Conservation (phyloP, 1,140 invertebrate genomes). For the Nebria ingens region DNA sequence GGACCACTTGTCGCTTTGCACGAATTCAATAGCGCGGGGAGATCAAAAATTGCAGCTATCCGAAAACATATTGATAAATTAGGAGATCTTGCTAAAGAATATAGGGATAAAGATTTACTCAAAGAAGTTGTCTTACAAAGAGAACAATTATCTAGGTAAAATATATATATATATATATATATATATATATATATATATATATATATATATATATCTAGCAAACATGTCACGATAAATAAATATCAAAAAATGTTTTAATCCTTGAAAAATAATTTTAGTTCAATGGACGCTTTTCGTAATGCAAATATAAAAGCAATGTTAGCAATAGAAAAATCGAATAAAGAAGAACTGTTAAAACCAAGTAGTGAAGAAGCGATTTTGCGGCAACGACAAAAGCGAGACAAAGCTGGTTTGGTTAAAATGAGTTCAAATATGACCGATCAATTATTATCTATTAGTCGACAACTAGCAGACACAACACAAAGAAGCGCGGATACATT, state of each 20-base stretch:
- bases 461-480: constrained; percentile 75
- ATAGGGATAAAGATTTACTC: constrained; percentile 46
- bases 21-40: constrained; percentile 59
- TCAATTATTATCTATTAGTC: constrained; percentile 67
- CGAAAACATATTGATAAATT: constrained; percentile 57
- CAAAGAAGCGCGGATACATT: constrained; percentile 76
- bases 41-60: constrained; percentile 51
- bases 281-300: constrained; percentile 63
- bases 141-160: constrained; percentile 51
- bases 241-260: neutral
- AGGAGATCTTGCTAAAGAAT: constrained; percentile 52
- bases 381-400: constrained; percentile 49
- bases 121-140: constrained; percentile 55
- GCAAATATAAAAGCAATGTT: constrained; percentile 63
- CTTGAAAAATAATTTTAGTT: constrained; percentile 34
- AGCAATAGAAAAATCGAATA: constrained; percentile 60
- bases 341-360: constrained; percentile 53
- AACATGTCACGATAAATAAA: no score
- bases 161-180: constrained; percentile 1
- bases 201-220: no score
- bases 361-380: constrained; percentile 45
- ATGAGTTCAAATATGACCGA: constrained; percentile 66
- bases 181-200: no score
- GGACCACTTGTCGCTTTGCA: constrained; percentile 57
- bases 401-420: constrained; percentile 52